Evolutionary conservation across 2,888 invertebrate species (phyloP).

Genomic region (Hyalella azteca): DNA sequence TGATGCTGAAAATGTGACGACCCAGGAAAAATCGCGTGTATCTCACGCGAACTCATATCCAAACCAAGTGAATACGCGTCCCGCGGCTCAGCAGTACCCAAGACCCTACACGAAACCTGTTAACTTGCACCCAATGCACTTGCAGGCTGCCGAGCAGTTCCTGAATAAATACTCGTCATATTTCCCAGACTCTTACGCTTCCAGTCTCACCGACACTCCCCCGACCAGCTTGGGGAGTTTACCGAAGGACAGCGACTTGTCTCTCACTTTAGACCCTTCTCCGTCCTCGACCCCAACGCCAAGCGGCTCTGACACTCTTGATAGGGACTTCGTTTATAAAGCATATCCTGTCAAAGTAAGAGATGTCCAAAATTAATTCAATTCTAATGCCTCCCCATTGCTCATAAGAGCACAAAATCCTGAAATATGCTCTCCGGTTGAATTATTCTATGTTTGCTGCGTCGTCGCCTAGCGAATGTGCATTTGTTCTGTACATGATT

Average conservation of each 20-base stretch:
- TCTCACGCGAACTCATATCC: too few species aligned
- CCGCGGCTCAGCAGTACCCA: background rate
- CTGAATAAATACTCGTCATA: background rate
- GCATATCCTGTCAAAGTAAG: background rate
- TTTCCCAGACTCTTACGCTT: background rate
- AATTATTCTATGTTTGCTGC: too few species aligned
- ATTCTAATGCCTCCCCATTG: too few species aligned
- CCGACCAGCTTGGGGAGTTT: background rate
- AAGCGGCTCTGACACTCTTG: background rate
- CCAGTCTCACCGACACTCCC: background rate
- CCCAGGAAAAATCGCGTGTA: too few species aligned
- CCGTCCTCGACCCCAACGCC: background rate
- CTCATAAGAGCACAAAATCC: too few species aligned
- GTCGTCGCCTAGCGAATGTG: too few species aligned
- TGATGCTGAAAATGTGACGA: too few species aligned
- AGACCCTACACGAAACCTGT: background rate
- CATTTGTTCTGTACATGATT: too few species aligned
- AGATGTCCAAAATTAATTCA: background rate
- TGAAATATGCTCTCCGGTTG: too few species aligned
- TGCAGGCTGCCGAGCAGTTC: conserved; percentile 1
- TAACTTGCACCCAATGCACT: background rate
- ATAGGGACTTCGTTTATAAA: background rate
- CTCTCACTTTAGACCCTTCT: background rate
- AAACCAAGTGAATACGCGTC: background rate
- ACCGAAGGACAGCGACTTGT: background rate